Conservation (phyloP, 2,797 vertebrate species). For the Erpetoichthys calabaricus region DNA sequence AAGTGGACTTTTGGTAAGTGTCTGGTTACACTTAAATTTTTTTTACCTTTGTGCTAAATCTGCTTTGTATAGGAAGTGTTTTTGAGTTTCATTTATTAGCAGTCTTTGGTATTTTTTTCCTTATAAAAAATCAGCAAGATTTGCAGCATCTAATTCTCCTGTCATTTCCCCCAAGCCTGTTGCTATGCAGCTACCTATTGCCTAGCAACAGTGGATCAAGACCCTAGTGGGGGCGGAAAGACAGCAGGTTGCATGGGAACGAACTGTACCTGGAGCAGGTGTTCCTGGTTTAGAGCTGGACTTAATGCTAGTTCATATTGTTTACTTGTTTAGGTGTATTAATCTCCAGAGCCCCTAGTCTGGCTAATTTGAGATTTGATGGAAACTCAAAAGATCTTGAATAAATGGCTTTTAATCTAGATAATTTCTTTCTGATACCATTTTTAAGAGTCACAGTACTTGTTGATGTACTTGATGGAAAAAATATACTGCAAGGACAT, state of each 20-base stretch:
- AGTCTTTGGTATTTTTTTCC: too few relatives aligned
- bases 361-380: too few relatives aligned
- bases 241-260: neutral
- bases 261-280: neutral
- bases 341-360: too few relatives aligned
- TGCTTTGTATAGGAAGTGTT: neutral
- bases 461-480: too few relatives aligned
- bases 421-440: too few relatives aligned
- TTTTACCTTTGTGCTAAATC: neutral
- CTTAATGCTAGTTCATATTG: too few relatives aligned
- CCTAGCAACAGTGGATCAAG: neutral
- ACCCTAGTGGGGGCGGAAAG: neutral
- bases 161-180: neutral
- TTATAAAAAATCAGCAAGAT: neutral
- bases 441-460: too few relatives aligned
- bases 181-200: constrained; percentile 1
- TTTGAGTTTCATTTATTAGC: neutral
- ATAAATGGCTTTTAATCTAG: too few relatives aligned
- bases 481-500: too few relatives aligned
- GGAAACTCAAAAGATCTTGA: too few relatives aligned
- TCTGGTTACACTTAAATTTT: neutral
- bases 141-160: neutral
- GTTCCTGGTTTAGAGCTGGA: neutral
- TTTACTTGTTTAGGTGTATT: too few relatives aligned
- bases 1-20: neutral